Evolutionary conservation across 2,113 vertebrate genomes (phyloP).

Genomic region (Pachyramphus minor): DNA sequence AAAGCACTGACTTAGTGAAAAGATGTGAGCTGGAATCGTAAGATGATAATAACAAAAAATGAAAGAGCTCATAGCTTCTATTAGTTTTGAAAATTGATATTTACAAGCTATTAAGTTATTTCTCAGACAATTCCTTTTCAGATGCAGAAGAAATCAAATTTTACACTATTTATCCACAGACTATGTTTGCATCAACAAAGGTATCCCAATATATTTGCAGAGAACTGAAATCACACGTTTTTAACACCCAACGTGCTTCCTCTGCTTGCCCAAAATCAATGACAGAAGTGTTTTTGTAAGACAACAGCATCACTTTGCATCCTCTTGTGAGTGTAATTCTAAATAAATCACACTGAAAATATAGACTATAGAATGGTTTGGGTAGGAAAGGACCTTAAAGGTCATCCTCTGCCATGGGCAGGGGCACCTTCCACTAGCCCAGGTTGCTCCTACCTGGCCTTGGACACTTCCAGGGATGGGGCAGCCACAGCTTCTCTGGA

Average conservation of each 20-base stretch:
- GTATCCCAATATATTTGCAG: background rate
- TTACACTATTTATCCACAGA: background rate
- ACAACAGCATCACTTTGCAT: background rate
- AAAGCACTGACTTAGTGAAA: background rate
- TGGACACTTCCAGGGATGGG: background rate
- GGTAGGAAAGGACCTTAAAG: background rate
- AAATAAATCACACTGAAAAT: rapidly evolving
- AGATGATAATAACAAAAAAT: background rate
- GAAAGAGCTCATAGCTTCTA: background rate
- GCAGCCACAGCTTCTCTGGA: background rate
- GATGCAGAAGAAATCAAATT: background rate
- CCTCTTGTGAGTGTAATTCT: background rate
- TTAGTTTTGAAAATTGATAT: background rate
- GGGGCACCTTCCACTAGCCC: background rate
- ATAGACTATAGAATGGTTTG: background rate
- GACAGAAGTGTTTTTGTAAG: background rate
- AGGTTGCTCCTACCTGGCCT: background rate
- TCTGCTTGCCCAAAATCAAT: background rate
- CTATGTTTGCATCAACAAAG: background rate
- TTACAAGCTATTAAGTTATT: background rate
- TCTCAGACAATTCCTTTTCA: background rate
- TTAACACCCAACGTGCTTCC: background rate
- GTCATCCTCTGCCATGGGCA: background rate
- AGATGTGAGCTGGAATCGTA: background rate
- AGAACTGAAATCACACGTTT: background rate